Conservation (phyloP, 2,888 invertebrate species). For the Chrysolina haemoptera region DNA sequence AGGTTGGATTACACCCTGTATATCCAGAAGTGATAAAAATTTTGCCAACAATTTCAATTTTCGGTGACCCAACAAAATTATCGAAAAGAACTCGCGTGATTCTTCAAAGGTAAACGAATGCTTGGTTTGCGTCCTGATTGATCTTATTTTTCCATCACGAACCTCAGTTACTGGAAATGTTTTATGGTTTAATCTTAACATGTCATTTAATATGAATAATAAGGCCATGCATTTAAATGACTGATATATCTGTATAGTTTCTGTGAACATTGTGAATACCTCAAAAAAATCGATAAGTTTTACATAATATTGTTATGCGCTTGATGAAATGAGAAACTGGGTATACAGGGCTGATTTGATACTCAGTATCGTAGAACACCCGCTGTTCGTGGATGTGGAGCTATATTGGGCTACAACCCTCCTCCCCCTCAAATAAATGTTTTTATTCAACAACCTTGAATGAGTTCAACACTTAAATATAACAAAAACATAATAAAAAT, state of each 20-base stretch:
- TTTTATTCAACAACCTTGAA: too few relatives aligned
- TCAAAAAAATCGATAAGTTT: constrained; percentile 33
- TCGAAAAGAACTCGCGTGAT: constrained; percentile 49
- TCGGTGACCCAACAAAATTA: neutral
- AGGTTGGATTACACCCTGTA: too few relatives aligned
- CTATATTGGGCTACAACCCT: too few relatives aligned
- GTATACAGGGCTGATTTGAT: neutral
- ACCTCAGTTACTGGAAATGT: constrained; percentile 57
- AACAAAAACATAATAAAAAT: too few relatives aligned
- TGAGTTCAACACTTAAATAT: too few relatives aligned
- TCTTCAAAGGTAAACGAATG: constrained; percentile 47
- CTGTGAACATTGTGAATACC: constrained; percentile 25
- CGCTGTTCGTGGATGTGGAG: too few relatives aligned
- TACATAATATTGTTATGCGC: constrained; percentile 15
- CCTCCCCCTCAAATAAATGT: too few relatives aligned
- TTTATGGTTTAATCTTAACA: constrained; percentile 57
- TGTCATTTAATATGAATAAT: constrained; percentile 59
- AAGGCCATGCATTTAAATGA: constrained; percentile 53
- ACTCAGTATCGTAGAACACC: too few relatives aligned
- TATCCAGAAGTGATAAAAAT: neutral
- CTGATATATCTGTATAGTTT: constrained; percentile 31
- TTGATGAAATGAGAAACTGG: neutral
- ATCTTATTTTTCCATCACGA: constrained; percentile 57
- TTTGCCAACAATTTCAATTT: neutral
- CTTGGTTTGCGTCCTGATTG: constrained; percentile 57